Percentiles rank a stretch among this genome's conserved stretches.
These are phyloP conservation scores for Pseudorectes ferrugineus DNA, from an alignment of 2,113 vertebrate species.

Conservation along the genomic window DNA sequence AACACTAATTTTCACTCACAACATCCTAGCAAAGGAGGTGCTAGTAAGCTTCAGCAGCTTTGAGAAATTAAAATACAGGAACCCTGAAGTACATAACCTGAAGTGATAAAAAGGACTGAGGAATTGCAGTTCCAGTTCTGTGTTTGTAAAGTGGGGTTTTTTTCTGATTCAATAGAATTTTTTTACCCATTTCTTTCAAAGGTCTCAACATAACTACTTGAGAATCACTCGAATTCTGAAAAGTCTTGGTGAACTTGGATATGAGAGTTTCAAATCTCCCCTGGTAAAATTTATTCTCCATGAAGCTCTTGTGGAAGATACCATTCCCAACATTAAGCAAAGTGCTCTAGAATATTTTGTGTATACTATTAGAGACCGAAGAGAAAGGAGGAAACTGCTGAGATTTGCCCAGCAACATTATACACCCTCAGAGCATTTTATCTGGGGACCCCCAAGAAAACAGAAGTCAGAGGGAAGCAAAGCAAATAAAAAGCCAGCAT, in stretches of 20 bases:
- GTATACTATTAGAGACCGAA: constrained; percentile 88
- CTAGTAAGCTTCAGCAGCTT: not conserved
- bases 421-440: constrained; percentile 86
- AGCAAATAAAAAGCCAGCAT: constrained; percentile 56
- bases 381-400: constrained; percentile 87
- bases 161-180: not conserved
- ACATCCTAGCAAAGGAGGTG: not conserved
- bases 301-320: constrained; percentile 87
- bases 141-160: not conserved
- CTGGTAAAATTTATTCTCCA: constrained; percentile 91
- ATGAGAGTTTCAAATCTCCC: constrained; percentile 91
- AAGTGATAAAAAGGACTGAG: not conserved
- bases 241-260: constrained; percentile 95
- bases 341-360: constrained; percentile 96
- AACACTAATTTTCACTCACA: not conserved
- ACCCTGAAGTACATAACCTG: not conserved
- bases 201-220: constrained; percentile 98
- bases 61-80: not conserved
- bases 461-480: constrained; percentile 63
- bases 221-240: constrained; percentile 97
- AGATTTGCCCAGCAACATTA: constrained; percentile 90
- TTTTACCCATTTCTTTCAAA: constrained; percentile 54
- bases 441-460: constrained; percentile 88
- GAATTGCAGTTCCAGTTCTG: not conserved
- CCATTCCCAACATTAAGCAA: constrained; percentile 92